These are phyloP conservation scores for Elaphurus davidianus DNA, from an alignment of 2,113 vertebrate species.

Conservation along the genomic window DNA sequence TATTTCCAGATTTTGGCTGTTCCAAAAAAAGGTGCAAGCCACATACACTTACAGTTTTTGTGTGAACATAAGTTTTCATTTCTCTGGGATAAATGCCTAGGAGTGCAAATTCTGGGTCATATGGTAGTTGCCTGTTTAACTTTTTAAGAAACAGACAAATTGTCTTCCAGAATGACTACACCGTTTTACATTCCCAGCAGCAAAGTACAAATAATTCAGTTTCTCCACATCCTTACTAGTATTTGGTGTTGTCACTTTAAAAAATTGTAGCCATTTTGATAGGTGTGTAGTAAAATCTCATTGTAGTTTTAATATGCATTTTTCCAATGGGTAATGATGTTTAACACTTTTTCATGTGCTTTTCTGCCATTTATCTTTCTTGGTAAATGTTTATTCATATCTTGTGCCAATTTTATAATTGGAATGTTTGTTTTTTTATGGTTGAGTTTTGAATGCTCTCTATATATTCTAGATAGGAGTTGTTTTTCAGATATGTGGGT, in stretches of 20 bases:
- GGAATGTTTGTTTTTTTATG: neutral
- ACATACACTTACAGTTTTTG: no score
- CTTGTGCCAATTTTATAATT: neutral
- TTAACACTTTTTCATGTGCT: neutral
- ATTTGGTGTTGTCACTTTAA: neutral
- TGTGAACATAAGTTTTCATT: neutral
- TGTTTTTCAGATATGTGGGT: neutral
- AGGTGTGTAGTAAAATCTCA: neutral
- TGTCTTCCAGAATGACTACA: neutral
- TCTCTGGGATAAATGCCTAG: slow-evolving; percentile 23
- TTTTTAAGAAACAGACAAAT: neutral
- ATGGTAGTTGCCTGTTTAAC: neutral
- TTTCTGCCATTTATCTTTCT: neutral
- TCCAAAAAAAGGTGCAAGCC: no score
- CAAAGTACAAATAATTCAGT: neutral
- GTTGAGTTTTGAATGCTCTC: neutral
- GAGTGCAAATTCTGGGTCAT: neutral
- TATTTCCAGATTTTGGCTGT: no score
- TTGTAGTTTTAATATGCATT: slow-evolving; percentile 3
- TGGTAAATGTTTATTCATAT: slow-evolving; percentile 2
- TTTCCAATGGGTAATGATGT: neutral
- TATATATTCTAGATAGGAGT: neutral
- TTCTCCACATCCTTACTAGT: neutral
- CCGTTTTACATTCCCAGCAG: neutral
- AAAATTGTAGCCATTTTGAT: neutral